Percentiles rank a stretch among this genome's conserved stretches.
These are phyloP conservation scores for Brienomyrus longianalis DNA, from an alignment of 2,113 vertebrate species.

Conservation along the genomic window DNA sequence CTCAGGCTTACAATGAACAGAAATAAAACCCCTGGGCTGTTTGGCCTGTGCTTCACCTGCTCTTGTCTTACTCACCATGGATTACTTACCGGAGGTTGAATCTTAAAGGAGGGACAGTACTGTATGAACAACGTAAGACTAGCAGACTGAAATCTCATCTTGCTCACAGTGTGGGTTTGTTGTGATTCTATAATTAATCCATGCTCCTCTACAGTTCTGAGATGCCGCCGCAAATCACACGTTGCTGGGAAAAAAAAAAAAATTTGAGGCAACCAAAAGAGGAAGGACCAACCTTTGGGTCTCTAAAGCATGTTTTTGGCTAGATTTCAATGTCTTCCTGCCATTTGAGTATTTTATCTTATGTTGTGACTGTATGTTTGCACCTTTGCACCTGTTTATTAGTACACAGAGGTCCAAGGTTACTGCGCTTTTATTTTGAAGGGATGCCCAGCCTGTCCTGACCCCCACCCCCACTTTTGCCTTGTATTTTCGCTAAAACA, in stretches of 20 bases:
- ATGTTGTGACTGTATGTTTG: constrained; percentile 14
- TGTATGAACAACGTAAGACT: constrained; percentile 34
- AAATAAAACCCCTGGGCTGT: background rate
- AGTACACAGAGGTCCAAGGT: constrained; percentile 23
- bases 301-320: background rate
- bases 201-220: constrained; percentile 32
- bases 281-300: background rate
- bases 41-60: constrained; percentile 11
- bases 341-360: background rate
- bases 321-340: background rate
- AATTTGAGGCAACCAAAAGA: constrained; percentile 5
- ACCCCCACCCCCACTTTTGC: background rate
- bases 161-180: constrained; percentile 41
- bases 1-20: background rate
- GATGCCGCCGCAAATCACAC: constrained; percentile 45
- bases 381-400: background rate
- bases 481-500: background rate
- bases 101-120: constrained; percentile 30
- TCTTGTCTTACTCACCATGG: background rate
- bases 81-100: constrained; percentile 37
- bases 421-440: constrained; percentile 59
- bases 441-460: constrained; percentile 26
- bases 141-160: constrained; percentile 36
- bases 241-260: constrained; percentile 39
- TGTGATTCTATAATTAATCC: constrained; percentile 49